Conservation (phyloP, 2,888 invertebrate species). For the Drosophila borborema region DNA sequence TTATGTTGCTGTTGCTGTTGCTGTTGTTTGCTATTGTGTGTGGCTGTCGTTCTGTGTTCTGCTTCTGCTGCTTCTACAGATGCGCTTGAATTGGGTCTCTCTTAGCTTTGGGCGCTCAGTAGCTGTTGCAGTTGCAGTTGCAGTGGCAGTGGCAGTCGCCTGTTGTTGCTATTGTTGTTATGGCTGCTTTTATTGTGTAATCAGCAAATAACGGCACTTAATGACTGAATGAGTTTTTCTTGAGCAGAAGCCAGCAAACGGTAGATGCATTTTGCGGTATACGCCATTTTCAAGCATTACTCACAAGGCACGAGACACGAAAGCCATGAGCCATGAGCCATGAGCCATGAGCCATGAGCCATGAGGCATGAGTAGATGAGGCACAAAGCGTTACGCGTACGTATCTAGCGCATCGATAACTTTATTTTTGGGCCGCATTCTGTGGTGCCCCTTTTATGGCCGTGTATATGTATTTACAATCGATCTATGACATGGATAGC, state of each 20-base stretch:
- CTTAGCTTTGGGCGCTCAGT: constrained; percentile 70
- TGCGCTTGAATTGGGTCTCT: constrained; percentile 75
- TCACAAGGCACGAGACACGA: constrained; percentile 67
- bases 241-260: constrained; percentile 33
- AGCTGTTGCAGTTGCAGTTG: constrained; percentile 37
- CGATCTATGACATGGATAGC: constrained; percentile 35
- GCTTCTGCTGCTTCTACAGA: constrained; percentile 52
- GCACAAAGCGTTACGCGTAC: constrained; percentile 59
- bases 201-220: constrained; percentile 84
- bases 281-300: constrained; percentile 60
- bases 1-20: constrained; percentile 27
- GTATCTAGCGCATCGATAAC: constrained; percentile 62
- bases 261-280: constrained; percentile 56
- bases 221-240: constrained; percentile 82
- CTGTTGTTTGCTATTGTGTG: constrained; percentile 25
- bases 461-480: constrained; percentile 22
- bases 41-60: constrained; percentile 58
- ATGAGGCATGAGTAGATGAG: constrained; percentile 1
- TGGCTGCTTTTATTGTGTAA: constrained; percentile 82
- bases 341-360: not conserved
- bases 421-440: constrained; percentile 69
- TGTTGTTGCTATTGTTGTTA: constrained; percentile 44
- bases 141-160: constrained; percentile 16
- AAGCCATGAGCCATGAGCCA: not conserved
- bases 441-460: constrained; percentile 54